Evolutionary conservation across 2,797 vertebrate species (phyloP), one percentile per base, ranked within the genome.

Genomic region (Lateolabrax maculatus): DNA sequence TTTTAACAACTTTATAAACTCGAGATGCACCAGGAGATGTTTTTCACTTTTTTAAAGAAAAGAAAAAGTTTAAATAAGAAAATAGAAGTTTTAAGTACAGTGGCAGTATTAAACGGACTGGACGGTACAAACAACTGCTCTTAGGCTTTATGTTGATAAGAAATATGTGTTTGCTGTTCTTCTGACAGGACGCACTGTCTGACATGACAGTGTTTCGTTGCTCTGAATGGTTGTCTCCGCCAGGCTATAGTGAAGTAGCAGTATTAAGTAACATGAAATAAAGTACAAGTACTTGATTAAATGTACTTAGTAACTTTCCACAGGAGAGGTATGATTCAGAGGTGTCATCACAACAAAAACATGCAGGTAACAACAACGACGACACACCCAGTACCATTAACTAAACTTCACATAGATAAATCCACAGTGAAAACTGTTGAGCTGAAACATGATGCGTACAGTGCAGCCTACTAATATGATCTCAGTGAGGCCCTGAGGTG

Each of bases 401-500:
- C 41, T 75, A 2, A 57, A 60, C 21, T 19, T 44, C 3, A 37
- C n/a, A 37, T 1, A 5, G 9, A 43, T 16, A 43, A 46, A 46
- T 12, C 27, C 23, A 72, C 36, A 36, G 27, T 6, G 16, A 19
- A 37, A 27, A 16, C 23, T 7, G 23, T 49, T 51, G 15, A 41
- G 21, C 27, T 31, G 3, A 25, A n/a, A 39, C 10, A 15, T 25
- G 75, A 73, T 65, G 13, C 7, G 21, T 66, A 44, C 6, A 2
- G 64, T 39, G 21, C 57, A 73, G 78, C 19, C 36, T 25, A 43
- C 56, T 4, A 13, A 7, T 53, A 75, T 55, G 23, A 79, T 61
- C 80, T 80, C 27, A 13, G 56, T 9, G 77, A 76, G 52, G 73
- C 80, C 87, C 90, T 12, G 73, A 87, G 81, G 87, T 64, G 82